Evolutionary conservation across 2,797 vertebrate species (phyloP).

Genomic region (Crossoptilon crossoptilon): DNA sequence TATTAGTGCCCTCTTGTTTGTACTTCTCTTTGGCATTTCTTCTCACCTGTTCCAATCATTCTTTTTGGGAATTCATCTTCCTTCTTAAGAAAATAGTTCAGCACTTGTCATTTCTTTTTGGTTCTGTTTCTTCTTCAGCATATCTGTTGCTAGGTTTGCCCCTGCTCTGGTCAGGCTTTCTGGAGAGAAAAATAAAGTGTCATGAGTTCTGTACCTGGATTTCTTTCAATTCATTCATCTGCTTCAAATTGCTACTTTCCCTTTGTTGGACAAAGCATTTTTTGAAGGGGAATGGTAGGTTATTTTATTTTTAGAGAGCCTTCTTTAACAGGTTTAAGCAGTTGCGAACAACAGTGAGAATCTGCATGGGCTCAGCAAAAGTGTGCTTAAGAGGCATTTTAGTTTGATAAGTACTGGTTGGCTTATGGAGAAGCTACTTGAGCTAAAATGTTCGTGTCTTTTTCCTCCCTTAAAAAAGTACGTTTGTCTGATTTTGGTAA

Average conservation of each 20-base stretch:
- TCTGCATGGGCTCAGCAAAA: background rate
- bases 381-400: background rate
- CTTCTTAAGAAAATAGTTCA: background rate
- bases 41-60: background rate
- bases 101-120: background rate
- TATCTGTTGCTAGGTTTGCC: background rate
- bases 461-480: background rate
- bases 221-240: background rate
- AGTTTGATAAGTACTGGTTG: background rate
- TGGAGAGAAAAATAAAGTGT: background rate
- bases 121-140: background rate
- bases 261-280: background rate
- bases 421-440: background rate
- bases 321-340: background rate
- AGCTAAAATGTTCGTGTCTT: background rate
- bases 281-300: background rate
- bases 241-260: background rate
- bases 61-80: background rate
- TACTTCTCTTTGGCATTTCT: background rate
- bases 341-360: background rate
- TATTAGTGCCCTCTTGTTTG: background rate
- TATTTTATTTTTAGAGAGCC: background rate
- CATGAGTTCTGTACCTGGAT: background rate
- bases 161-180: background rate
- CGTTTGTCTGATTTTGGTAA: background rate